phyloP scores from a whole-genome alignment of 2,888 invertebrate species.

The Agrilus biguttatus region DNA sequence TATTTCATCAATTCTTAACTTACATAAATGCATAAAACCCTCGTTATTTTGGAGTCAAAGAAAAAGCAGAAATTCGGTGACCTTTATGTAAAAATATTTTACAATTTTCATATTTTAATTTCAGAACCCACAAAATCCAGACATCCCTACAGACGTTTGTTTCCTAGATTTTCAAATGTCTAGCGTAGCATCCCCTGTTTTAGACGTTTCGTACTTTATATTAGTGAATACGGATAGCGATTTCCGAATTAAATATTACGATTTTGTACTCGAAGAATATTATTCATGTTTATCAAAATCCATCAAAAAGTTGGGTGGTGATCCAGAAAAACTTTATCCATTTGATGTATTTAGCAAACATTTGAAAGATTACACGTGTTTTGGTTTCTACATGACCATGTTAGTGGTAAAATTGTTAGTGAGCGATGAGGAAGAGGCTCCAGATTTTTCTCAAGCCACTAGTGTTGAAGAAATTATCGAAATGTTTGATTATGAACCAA shows the following conservation, averaged over 20 bases:
- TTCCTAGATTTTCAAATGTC: constrained; percentile 15
- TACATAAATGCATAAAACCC: too few relatives aligned
- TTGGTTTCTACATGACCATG: constrained; percentile 12
- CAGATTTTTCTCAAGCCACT: constrained; percentile 8
- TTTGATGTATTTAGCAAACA: constrained; percentile 14
- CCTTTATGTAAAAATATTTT: too few relatives aligned
- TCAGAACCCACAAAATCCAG: constrained; percentile 1
- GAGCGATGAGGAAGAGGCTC: constrained; percentile 11
- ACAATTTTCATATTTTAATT: constrained; percentile 2
- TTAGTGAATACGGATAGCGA: constrained; percentile 19
- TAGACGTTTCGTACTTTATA: constrained; percentile 21
- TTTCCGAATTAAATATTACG: constrained; percentile 16
- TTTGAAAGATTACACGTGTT: constrained; percentile 14
- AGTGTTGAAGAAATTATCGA: constrained; percentile 1
- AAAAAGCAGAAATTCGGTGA: too few relatives aligned
- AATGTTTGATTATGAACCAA: constrained; percentile 6
- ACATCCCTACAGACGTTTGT: constrained; percentile 3
- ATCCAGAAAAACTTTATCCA: constrained; percentile 17
- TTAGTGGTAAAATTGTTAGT: constrained; percentile 14
- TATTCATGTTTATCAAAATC: constrained; percentile 15
- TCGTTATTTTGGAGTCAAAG: too few relatives aligned
- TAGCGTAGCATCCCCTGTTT: constrained; percentile 13
- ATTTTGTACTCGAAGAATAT: constrained; percentile 18
- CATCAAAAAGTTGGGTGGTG: constrained; percentile 14
- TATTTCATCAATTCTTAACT: too few relatives aligned